Conservation (phyloP, 2,797 vertebrate species). For the Enteromius fasciolatus region DNA sequence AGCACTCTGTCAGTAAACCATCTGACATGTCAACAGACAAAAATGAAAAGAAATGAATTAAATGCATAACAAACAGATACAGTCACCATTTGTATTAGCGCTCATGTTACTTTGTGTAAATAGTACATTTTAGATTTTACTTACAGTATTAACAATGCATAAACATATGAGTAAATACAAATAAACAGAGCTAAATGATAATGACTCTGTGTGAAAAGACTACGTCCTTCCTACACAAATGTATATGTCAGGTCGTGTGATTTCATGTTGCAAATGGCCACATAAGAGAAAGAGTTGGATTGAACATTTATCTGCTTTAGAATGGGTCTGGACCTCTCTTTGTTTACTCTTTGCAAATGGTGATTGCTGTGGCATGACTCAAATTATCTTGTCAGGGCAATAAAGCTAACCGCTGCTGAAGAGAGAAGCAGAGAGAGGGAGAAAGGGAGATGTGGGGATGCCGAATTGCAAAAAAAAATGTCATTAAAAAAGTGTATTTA, state of each 20-base stretch:
- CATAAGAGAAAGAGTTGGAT: conserved; percentile 47
- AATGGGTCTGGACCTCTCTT: conserved; percentile 72
- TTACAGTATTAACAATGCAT: background rate
- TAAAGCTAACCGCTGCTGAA: conserved; percentile 64
- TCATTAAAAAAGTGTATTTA: conserved; percentile 6
- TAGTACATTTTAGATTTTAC: background rate
- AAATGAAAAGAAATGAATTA: conserved; percentile 9
- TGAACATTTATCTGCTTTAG: conserved; percentile 67
- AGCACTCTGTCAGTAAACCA: conserved; percentile 31
- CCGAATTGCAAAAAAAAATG: background rate
- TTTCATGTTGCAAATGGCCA: conserved; percentile 39
- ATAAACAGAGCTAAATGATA: background rate
- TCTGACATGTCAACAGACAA: conserved; percentile 22
- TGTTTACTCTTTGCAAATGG: conserved; percentile 72
- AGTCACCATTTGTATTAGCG: background rate
- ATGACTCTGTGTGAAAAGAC: background rate
- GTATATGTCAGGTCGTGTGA: background rate
- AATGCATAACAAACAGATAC: background rate
- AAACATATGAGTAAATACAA: background rate
- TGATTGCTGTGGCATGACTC: conserved; percentile 74
- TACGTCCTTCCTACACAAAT: conserved; percentile 8
- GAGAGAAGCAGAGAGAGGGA: conserved; percentile 27
- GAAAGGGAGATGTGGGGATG: conserved; percentile 8
- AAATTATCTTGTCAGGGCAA: conserved; percentile 82
- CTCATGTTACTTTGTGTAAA: background rate